Percentiles rank a stretch among this genome's conserved stretches.
Evolutionary conservation across 1,140 invertebrate species (phyloP).

Genomic region (Oncopodura yosiiana): DNA sequence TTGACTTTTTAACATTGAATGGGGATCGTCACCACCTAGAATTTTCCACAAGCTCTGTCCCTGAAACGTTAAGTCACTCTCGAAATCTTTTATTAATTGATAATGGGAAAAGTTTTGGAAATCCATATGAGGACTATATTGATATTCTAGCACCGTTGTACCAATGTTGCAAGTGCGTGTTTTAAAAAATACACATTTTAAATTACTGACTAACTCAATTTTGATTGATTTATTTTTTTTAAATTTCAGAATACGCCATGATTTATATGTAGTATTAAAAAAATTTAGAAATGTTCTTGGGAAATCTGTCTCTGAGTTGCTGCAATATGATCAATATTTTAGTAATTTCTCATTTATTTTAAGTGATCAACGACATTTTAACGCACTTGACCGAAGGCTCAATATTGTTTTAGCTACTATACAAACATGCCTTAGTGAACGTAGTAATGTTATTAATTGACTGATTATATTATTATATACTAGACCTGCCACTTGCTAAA

Average conservation of each 20-base stretch:
- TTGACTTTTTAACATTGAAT: constrained; percentile 91
- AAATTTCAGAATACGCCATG: constrained; percentile 55
- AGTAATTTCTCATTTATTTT: no score
- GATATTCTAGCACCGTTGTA: constrained; percentile 80
- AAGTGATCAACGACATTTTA: constrained; percentile 61
- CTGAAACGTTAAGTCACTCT: constrained; percentile 22
- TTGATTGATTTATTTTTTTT: constrained; percentile 32
- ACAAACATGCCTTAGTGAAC: constrained; percentile 65
- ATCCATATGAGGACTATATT: constrained; percentile 67
- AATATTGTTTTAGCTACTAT: constrained; percentile 60
- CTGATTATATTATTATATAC: no score
- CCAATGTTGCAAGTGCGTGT: constrained; percentile 77
- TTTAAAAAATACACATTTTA: background rate
- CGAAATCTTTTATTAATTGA: constrained; percentile 67
- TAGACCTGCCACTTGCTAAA: no score
- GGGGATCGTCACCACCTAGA: constrained; percentile 90
- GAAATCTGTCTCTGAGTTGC: no score
- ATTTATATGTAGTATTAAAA: constrained; percentile 58
- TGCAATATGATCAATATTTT: no score
- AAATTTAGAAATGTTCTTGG: constrained; percentile 53
- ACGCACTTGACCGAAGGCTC: constrained; percentile 68
- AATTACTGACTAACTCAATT: background rate
- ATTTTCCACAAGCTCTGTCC: constrained; percentile 44
- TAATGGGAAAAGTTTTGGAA: constrained; percentile 87
- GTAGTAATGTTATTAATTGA: no score